Base-by-base conservation (phyloP, 1,140 invertebrate species). In the Calephelis virginiensis region DNA sequence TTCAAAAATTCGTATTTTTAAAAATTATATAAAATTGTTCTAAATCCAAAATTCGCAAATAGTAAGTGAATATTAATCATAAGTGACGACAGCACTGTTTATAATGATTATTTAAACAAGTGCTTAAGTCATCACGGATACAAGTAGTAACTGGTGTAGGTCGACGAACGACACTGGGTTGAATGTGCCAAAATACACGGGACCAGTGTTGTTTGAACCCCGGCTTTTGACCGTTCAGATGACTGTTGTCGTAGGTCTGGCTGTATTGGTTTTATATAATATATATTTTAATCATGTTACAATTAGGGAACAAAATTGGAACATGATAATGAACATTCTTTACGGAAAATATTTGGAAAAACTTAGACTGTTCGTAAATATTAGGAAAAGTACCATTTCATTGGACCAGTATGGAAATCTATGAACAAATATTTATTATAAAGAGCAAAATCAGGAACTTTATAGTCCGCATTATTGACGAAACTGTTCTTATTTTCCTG, bases 161-260 rank as follows among this genome's bases (percentile, higher is more conserved):
- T 70, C 43, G 63, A 48, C 43, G 68, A 66, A 62, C 68, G 43
- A 14, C 13, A 43, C 28, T 37, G 64, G 46, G 64, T 63, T 69
- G 68, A 70, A 66, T 56, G 64, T 63, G 68, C 68, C 64, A 70
- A 70, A 70, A 70, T 63, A 62, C 53, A 17, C 12, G 45, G 45
- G 63, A 69, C 67, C 67, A 69, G 50, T 48, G 56, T 69, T 17
- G 17, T 13, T 61, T 69, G 67, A 69, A 45, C 67, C 46, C 67
- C 28, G 50, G 53, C 49, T 62, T 63, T 28, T 50, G 49, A 14
- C 38, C 48, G 61, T 46, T 46, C 28, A 14, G 66, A 48, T 63
- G 53, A 61, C 61, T 64, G 64, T 63, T 66, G 59, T 60, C 64
- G 61, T 63, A 67, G 66, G 70, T 71, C 63, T 53, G 11, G 64